A percentile compares a stretch with the other conserved stretches of the same genome.
Evolutionary conservation across 1,140 invertebrate genomes (phyloP).

Genomic region (Magallana gigas): DNA sequence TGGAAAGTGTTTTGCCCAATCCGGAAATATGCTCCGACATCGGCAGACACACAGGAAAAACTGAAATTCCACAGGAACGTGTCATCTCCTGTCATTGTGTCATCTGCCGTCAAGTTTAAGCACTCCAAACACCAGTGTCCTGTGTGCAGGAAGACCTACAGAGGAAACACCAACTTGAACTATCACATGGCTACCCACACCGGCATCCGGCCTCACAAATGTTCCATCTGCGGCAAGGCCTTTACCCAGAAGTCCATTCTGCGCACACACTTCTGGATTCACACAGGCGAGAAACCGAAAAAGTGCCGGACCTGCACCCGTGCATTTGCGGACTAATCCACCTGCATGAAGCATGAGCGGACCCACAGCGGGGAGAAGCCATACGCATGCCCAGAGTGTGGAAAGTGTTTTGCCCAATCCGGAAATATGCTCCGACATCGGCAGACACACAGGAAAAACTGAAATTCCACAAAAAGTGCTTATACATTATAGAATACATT

Average conservation of each 20-base stretch:
- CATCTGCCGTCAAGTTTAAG: background rate
- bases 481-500: background rate
- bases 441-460: constrained; percentile 42
- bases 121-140: constrained; percentile 1
- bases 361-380: constrained; percentile 92
- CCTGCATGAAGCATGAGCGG: constrained; percentile 63
- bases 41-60: constrained; percentile 45
- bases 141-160: constrained; percentile 40
- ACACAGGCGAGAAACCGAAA: constrained; percentile 73
- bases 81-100: background rate
- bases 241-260: constrained; percentile 81
- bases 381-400: constrained; percentile 92
- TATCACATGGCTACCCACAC: constrained; percentile 49
- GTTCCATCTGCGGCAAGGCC: constrained; percentile 83
- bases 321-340: constrained; percentile 79
- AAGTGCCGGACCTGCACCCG: constrained; percentile 87
- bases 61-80: background rate
- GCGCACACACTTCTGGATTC: constrained; percentile 67
- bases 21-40: constrained; percentile 85
- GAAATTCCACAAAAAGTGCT: background rate
- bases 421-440: constrained; percentile 84
- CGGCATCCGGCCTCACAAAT: constrained; percentile 44
- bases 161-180: constrained; percentile 44
- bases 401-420: constrained; percentile 93
- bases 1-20: constrained; percentile 93